phyloP scores from a whole-genome alignment of 1,140 invertebrate genomes.

The Belonocnema kinseyi region DNA sequence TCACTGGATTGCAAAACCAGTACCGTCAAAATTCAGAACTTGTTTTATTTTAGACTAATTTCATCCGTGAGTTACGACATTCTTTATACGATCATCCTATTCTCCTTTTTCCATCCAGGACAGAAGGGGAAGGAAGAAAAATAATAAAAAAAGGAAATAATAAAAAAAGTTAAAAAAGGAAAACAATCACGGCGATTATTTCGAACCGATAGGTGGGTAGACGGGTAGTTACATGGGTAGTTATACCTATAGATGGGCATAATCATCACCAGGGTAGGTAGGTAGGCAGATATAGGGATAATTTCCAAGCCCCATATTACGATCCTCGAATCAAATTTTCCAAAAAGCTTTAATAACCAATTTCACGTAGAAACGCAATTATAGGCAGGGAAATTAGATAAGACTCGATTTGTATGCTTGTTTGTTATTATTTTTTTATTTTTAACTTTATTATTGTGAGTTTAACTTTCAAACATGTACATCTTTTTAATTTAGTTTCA shows the following conservation, averaged over 20 bases:
- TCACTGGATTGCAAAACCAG: slow-evolving; percentile 32
- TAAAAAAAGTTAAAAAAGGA: slow-evolving; percentile 34
- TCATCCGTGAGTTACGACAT: slow-evolving; percentile 11
- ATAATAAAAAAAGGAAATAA: slow-evolving; percentile 48
- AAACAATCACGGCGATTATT: slow-evolving; percentile 67
- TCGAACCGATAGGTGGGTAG: slow-evolving; percentile 64
- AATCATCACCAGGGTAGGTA: slow-evolving; percentile 69
- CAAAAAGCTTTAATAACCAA: slow-evolving; percentile 74
- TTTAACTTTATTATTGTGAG: background rate
- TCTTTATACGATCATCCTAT: slow-evolving; percentile 11
- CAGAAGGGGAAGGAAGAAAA: slow-evolving; percentile 39
- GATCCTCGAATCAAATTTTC: slow-evolving; percentile 72
- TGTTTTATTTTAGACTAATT: slow-evolving; percentile 36
- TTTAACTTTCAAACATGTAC: background rate
- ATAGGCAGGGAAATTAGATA: slow-evolving; percentile 61
- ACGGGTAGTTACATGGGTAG: slow-evolving; percentile 67
- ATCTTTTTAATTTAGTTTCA: too few relatives aligned
- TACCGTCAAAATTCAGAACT: slow-evolving; percentile 26
- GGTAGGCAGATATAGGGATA: slow-evolving; percentile 71
- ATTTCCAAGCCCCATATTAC: slow-evolving; percentile 71
- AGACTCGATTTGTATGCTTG: slow-evolving; percentile 35
- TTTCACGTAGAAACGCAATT: slow-evolving; percentile 70
- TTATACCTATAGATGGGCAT: slow-evolving; percentile 66
- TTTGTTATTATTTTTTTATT: background rate
- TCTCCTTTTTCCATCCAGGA: slow-evolving; percentile 33